Evolutionary conservation across 2,113 vertebrate species (phyloP).

Genomic region (Bubo blakistoni): DNA sequence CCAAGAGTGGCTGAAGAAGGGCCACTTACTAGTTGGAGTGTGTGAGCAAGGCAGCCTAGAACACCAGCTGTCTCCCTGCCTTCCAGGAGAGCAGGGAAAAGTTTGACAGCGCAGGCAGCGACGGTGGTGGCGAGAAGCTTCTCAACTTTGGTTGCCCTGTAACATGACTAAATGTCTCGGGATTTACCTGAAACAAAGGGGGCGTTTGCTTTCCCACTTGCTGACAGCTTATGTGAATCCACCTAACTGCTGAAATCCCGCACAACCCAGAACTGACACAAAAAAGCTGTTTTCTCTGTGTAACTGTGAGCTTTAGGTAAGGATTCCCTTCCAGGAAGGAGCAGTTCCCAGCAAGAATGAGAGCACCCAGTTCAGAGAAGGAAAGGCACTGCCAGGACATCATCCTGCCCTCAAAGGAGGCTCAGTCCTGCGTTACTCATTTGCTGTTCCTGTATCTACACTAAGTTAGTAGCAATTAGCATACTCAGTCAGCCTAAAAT

Average conservation of each 20-base stretch:
- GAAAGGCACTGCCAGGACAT: background rate
- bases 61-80: background rate
- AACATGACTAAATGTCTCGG: background rate
- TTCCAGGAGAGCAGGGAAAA: background rate
- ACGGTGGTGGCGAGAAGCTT: rapidly evolving
- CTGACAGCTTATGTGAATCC: background rate
- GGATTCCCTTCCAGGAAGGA: background rate
- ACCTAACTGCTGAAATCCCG: background rate
- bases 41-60: background rate
- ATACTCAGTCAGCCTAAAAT: background rate
- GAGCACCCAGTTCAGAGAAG: background rate
- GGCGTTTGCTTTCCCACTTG: background rate
- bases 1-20: background rate
- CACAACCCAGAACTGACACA: background rate
- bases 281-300: background rate
- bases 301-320: background rate
- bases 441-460: background rate
- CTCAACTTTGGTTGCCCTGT: background rate
- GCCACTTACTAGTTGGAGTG: background rate
- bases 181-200: background rate
- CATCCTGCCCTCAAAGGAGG: background rate
- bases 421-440: rapidly evolving
- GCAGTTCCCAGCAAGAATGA: background rate
- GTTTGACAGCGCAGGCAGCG: rapidly evolving
- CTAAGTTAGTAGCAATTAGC: rapidly evolving